Percentiles rank a stretch among this genome's conserved stretches.
phyloP scores from a whole-genome alignment of 30 jellyfish, hydroid and myxozoan species.

The Morbakka virulenta region DNA sequence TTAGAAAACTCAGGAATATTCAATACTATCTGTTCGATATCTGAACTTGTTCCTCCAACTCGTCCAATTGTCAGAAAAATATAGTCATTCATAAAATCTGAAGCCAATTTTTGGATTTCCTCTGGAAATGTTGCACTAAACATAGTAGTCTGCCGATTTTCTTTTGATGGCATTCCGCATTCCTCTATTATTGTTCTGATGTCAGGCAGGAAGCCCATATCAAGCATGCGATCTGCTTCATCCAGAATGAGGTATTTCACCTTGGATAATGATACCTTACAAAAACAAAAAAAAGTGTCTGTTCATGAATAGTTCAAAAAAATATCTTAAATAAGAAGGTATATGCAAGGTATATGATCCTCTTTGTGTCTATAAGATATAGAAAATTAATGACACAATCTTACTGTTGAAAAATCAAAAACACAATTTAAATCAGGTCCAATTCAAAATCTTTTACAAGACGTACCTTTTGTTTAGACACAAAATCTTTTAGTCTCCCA shows the following conservation, averaged over 20 bases:
- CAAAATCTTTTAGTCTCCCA: conserved; percentile 79
- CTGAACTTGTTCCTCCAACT: conserved; percentile 90
- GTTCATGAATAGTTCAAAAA: not conserved
- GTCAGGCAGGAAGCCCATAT: conserved; percentile 90
- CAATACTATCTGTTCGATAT: conserved; percentile 68
- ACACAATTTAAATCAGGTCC: not conserved
- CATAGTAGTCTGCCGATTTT: conserved; percentile 80
- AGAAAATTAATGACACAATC: too few relatives aligned
- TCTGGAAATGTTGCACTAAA: conserved; percentile 99
- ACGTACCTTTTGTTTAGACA: conserved; percentile 76
- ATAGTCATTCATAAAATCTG: conserved; percentile 75
- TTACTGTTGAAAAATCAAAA: not conserved
- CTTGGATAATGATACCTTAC: conserved; percentile 65
- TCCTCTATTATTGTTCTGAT: conserved; percentile 53
- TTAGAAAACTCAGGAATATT: conserved; percentile 77
- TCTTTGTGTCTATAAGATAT: too few relatives aligned
- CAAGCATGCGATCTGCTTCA: conserved; percentile 98
- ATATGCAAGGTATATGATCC: not conserved
- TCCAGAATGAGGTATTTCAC: conserved; percentile 75
- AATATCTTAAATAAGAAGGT: not conserved
- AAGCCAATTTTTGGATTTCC: conserved; percentile 79
- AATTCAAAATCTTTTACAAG: too few relatives aligned
- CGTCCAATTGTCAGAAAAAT: conserved; percentile 85
- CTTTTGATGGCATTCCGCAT: conserved; percentile 85
- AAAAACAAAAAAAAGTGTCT: not conserved